Evolutionary conservation across 2,113 vertebrate species (phyloP).

Genomic region (Phalacrocorax pelagicus): DNA sequence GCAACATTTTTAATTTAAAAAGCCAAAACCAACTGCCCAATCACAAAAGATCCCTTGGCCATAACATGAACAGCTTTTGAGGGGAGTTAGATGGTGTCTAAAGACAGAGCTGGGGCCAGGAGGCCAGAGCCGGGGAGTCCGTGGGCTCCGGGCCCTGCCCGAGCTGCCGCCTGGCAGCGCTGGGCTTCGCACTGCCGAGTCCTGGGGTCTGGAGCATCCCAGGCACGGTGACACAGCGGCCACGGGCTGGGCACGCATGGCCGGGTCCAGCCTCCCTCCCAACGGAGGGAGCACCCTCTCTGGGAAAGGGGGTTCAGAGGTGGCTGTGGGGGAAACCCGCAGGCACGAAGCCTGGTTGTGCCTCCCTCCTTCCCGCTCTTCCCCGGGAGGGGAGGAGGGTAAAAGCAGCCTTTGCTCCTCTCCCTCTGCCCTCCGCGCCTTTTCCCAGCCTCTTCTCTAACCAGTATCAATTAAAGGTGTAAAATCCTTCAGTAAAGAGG

Average conservation of each 20-base stretch:
- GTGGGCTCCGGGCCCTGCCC: not conserved
- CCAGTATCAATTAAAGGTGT: not conserved
- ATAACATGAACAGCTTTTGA: accelerated
- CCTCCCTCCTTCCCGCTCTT: not conserved
- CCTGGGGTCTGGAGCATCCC: not conserved
- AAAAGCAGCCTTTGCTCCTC: not conserved
- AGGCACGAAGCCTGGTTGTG: accelerated
- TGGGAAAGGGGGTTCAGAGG: not conserved
- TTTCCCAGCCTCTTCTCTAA: not conserved
- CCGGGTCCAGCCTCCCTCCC: not conserved
- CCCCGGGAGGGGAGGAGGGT: not conserved
- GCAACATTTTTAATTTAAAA: not conserved
- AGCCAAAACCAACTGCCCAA: not conserved
- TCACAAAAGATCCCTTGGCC: accelerated
- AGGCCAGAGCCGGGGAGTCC: accelerated
- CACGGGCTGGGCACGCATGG: too few species aligned
- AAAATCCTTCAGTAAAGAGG: not conserved
- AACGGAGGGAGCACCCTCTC: not conserved
- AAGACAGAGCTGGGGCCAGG: not conserved
- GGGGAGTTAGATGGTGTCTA: not conserved
- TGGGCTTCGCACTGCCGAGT: accelerated
- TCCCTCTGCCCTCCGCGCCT: too few species aligned
- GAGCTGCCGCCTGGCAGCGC: not conserved
- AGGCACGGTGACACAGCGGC: accelerated
- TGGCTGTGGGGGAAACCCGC: accelerated